A percentile compares a stretch with the other conserved stretches of the same genome.
Conservation (phyloP, 2,113 vertebrate genomes). For the Taurulus bubalis region DNA sequence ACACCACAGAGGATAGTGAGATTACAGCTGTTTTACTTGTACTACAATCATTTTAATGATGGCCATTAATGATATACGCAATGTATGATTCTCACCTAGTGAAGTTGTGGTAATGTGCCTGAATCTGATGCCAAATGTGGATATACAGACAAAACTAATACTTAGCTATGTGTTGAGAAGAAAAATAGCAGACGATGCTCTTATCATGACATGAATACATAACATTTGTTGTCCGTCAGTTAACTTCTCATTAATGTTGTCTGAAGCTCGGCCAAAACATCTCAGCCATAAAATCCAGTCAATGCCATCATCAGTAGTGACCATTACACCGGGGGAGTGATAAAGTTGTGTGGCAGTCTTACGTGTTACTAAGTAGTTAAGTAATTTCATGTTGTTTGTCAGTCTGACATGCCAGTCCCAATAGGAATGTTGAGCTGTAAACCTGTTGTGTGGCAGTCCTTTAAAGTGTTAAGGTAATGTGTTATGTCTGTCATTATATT, state of each 20-base stretch:
- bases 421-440: slow-evolving; percentile 63
- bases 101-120: slow-evolving; percentile 20
- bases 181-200: slow-evolving; percentile 25
- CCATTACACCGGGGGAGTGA: slow-evolving; percentile 70
- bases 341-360: slow-evolving; percentile 77
- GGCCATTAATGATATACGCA: slow-evolving; percentile 31
- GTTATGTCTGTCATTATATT: slow-evolving; percentile 46
- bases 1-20: slow-evolving; percentile 15
- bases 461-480: slow-evolving; percentile 57
- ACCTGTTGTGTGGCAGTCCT: slow-evolving; percentile 56
- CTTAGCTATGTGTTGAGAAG: not conserved
- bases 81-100: slow-evolving; percentile 27
- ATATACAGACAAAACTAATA: not conserved
- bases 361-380: slow-evolving; percentile 54
- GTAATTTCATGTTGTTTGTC: slow-evolving; percentile 65
- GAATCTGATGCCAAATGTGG: slow-evolving; percentile 12
- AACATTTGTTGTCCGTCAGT: slow-evolving; percentile 37
- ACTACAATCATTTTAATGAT: not conserved
- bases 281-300: slow-evolving; percentile 44
- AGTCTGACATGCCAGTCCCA: slow-evolving; percentile 59
- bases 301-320: slow-evolving; percentile 48
- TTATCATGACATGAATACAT: slow-evolving; percentile 51
- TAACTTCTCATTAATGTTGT: slow-evolving; percentile 45
- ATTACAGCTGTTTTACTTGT: not conserved
- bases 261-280: slow-evolving; percentile 34